Base-by-base conservation (phyloP, 2,888 invertebrate species). In the Aspidiotus destructor region DNA sequence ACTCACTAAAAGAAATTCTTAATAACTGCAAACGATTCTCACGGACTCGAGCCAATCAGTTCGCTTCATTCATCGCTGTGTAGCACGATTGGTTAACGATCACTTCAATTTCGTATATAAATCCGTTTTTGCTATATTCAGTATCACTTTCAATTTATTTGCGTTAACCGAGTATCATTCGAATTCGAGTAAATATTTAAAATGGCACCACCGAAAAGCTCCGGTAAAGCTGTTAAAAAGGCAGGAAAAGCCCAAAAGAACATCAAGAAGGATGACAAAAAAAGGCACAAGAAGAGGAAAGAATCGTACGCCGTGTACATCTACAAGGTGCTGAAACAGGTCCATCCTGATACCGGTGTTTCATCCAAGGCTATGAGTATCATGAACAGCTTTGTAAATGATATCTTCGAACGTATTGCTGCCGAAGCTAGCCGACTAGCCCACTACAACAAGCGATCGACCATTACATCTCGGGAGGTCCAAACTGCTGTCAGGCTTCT, bases 341-440 rank as follows among this genome's bases (percentile, higher is more conserved):
- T 85, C 0, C 82, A 84, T 72, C 82, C 83, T 0, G 84, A 85
- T 75, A 79, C 85, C 55, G 85, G 86, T 0, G 84, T 88, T 64
- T 85, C 86, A 0, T 81, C 81, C 41, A 86, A 86, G 73, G 84
- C 86, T 0, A 87, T 87, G 84, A 76, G 81, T 73, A 86, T 88
- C 72, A 86, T 88, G 86, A 86, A 87, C 76, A 84, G 83, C 73
- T 88, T 88, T 71, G 85, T 89, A 0, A 85, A 84, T 72, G 88
- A 89, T 72, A 84, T 87, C 74, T 80, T 89, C 74, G 87, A 89
- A 75, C 82, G 84, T 58, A 84, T 89, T 57, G 86, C 86, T 0
- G 78, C 80, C 0, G 86, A 88, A 74, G 83, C 86, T 0, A 82
- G 84, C 0, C 81, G 83, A 62, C 75, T 88, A 70, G 84, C 84